Conservation (phyloP, 2,797 vertebrate genomes). For the Hippocampus kuda region DNA sequence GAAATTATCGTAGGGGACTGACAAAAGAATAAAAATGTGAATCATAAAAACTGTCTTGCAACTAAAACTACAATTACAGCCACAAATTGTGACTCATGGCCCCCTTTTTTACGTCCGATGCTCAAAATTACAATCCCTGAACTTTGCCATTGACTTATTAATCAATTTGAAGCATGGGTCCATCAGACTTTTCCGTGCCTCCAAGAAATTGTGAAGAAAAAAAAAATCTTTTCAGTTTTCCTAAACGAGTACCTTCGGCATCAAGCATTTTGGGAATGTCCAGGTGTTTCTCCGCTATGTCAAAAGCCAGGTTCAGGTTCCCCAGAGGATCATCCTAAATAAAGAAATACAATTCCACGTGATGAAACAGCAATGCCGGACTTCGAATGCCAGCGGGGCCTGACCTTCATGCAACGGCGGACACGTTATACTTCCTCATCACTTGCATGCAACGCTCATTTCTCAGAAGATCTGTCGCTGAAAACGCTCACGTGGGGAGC, state of each 20-base stretch:
- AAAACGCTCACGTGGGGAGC: neutral
- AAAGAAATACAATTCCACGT: constrained; percentile 46
- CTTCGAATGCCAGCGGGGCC: constrained; percentile 38
- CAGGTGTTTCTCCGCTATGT: constrained; percentile 96
- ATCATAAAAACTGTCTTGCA: neutral
- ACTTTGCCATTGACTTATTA: no score
- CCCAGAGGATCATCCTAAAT: constrained; percentile 91
- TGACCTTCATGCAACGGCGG: constrained; percentile 42
- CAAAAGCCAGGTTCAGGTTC: constrained; percentile 96
- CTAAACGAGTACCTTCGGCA: constrained; percentile 78
- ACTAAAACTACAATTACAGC: neutral
- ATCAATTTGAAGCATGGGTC: no score
- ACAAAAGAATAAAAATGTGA: neutral
- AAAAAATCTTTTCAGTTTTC: no score
- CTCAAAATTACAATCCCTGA: no score
- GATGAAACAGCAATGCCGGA: constrained; percentile 39
- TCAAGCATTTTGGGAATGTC: constrained; percentile 99
- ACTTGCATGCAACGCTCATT: constrained; percentile 4
- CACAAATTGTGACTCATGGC: no score
- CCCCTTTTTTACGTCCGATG: no score
- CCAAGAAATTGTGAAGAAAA: no score
- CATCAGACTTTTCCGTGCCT: no score
- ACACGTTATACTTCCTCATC: constrained; percentile 22
- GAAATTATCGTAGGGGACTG: neutral
- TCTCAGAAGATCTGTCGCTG: neutral